phyloP scores from a whole-genome alignment of 1,140 invertebrate genomes.

The Sinella curviseta region DNA sequence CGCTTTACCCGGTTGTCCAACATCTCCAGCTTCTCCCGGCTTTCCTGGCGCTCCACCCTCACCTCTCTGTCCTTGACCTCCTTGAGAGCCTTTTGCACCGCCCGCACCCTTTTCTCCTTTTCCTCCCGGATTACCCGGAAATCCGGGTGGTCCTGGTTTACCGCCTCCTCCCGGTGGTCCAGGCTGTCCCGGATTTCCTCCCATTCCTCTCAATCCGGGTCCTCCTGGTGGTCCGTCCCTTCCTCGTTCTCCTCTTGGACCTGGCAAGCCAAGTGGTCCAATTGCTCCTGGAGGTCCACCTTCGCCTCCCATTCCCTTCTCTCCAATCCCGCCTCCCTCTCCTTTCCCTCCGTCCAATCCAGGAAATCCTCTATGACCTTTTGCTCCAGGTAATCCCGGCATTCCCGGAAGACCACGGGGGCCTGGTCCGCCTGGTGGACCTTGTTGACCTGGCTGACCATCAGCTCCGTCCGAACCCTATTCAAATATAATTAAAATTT shows the following conservation, averaged over 20 bases:
- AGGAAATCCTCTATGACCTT: background rate
- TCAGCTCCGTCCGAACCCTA: background rate
- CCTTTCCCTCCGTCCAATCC: background rate
- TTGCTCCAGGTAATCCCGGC: background rate
- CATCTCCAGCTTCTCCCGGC: background rate
- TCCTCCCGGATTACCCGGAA: conserved; percentile 14
- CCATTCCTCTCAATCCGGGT: conserved; percentile 28
- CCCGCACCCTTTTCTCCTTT: background rate
- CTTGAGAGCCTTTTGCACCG: background rate
- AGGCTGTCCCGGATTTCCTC: background rate
- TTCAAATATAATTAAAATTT: no score
- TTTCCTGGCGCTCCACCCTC: background rate
- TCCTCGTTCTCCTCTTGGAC: background rate
- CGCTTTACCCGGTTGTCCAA: background rate
- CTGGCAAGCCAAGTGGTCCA: background rate
- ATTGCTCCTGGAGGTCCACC: background rate
- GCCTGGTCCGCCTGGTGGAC: background rate
- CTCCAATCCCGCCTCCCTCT: background rate
- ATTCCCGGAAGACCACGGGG: background rate
- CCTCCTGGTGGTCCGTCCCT: conserved; percentile 32
- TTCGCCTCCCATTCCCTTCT: background rate
- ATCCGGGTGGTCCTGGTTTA: conserved; percentile 28
- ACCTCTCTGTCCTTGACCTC: background rate
- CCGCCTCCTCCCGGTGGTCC: conserved; percentile 21
- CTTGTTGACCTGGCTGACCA: background rate